Evolutionary conservation across 23 tunicate species (phyloP).

Genomic region (Trididemnum clinides): DNA sequence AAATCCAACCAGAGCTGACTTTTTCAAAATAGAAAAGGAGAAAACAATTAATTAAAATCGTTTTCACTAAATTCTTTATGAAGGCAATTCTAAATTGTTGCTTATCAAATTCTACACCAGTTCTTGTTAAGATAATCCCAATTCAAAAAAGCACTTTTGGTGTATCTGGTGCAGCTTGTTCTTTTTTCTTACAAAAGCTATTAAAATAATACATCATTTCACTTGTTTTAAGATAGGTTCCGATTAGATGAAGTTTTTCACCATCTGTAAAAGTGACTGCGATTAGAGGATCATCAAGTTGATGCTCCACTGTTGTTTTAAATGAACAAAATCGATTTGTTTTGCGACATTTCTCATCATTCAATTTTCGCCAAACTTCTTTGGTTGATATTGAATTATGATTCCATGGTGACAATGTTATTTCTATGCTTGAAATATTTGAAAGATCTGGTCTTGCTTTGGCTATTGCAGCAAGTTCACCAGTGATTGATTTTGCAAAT

Average conservation of each 20-base stretch:
- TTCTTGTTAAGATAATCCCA: not conserved
- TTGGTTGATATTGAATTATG: slow-evolving; percentile 7
- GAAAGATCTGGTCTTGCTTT: not conserved
- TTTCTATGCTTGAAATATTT: not conserved
- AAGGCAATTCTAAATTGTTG: too few relatives aligned
- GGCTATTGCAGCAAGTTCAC: not conserved
- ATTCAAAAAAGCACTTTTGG: not conserved
- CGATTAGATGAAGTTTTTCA: not conserved
- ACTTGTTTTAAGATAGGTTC: not conserved
- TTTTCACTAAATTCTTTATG: too few relatives aligned
- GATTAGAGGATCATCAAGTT: not conserved
- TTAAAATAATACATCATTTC: slow-evolving; percentile 37
- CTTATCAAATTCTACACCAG: too few relatives aligned
- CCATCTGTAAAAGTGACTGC: slow-evolving; percentile 20
- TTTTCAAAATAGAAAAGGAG: too few relatives aligned
- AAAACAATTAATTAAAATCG: too few relatives aligned
- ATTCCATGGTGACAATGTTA: slow-evolving; percentile 26
- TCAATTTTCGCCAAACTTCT: not conserved
- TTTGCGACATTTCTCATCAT: slow-evolving; percentile 2
- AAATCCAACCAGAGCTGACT: too few relatives aligned
- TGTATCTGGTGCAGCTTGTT: not conserved
- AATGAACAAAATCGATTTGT: slow-evolving; percentile 19
- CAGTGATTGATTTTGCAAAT: slow-evolving; percentile 21
- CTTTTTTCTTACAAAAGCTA: slow-evolving; percentile 13
- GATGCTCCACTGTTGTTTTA: not conserved